These are phyloP conservation scores for Chelonoidis abingdonii DNA, from an alignment of 2,113 vertebrate species.

Conservation along the genomic window DNA sequence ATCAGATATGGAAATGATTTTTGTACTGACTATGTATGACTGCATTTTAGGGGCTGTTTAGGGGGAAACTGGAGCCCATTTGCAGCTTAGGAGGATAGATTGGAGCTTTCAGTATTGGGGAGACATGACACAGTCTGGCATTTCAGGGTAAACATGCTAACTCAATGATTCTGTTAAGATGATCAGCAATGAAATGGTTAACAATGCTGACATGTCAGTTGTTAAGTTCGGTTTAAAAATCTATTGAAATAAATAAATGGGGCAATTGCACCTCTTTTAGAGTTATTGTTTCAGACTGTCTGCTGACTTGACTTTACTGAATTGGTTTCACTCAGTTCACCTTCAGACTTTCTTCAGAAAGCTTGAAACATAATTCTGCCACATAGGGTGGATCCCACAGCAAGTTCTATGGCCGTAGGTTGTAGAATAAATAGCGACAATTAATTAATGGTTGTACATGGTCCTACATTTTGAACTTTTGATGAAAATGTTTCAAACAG, in stretches of 20 bases:
- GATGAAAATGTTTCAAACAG: not conserved
- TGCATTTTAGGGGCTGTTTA: not conserved
- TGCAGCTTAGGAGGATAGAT: not conserved
- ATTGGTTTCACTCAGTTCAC: not conserved
- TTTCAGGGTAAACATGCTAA: not conserved
- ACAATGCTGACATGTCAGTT: not conserved
- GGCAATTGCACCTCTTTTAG: not conserved
- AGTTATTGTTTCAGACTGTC: not conserved
- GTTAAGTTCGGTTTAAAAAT: not conserved
- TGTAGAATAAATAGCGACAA: not conserved
- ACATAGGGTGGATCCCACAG: not conserved
- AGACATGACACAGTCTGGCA: not conserved
- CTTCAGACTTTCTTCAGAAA: not conserved
- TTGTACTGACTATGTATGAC: not conserved
- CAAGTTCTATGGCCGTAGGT: not conserved
- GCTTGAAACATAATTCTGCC: not conserved
- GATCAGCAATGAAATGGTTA: not conserved
- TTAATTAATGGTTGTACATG: not conserved
- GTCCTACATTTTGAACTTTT: not conserved
- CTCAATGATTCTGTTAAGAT: not conserved
- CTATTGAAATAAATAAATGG: not conserved
- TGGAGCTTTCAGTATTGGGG: not conserved
- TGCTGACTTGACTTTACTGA: not conserved
- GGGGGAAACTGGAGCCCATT: not conserved
- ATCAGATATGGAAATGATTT: not conserved